Base-by-base conservation (phyloP, 2,888 invertebrate genomes). In the Tanytarsus gracilentus region DNA sequence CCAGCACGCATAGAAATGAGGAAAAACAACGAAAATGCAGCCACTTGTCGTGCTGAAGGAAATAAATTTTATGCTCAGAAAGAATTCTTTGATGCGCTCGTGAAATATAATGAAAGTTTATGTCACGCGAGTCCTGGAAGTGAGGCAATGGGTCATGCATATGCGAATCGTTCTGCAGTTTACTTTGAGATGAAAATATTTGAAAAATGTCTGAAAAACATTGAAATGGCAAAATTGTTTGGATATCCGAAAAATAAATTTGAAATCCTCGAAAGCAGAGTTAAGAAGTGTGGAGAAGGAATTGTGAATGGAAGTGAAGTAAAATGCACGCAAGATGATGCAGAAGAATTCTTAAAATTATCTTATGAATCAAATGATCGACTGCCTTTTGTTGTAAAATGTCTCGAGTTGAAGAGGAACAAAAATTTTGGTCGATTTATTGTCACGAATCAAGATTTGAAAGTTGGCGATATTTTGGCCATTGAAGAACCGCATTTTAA, bases 371-470 rank as follows among this genome's bases (percentile, higher is more conserved):
- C 66, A 62, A 62, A 69, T 0, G n/a, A 23, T 26, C 73, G 75
- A 65, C 77, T 83, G 66, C 72, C 79, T 26, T 80, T 81, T 68
- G 84, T 87, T 23, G 82, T 83, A 18, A 73, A 78, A 52, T 81
- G 82, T 64, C 68, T 89, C 27, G 73, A 77, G 66, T 75, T 87
- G 61, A 73, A 78, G n/a, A 77, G 76, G 62, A 77, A 73, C 27
- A 66, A 78, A 49, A 74, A 77, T 29, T 78, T 81, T 72, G 91
- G 91, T 0, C 77, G 90, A 48, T 84, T 83, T 69, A 75, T 92
- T 4, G 73, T 84, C 55, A 85, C 88, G 1, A 79, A 77, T 16
- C 77, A 78, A 62, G 79, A 85, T 67, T 81, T 90, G 62, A 70
- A 75, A 64, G 81, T 85, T 40, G 55, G 55, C 9, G 39, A 55